Evolutionary conservation across 1,140 invertebrate genomes (phyloP), one percentile per base, ranked within the genome.

Genomic region (Drosophila persimilis): DNA sequence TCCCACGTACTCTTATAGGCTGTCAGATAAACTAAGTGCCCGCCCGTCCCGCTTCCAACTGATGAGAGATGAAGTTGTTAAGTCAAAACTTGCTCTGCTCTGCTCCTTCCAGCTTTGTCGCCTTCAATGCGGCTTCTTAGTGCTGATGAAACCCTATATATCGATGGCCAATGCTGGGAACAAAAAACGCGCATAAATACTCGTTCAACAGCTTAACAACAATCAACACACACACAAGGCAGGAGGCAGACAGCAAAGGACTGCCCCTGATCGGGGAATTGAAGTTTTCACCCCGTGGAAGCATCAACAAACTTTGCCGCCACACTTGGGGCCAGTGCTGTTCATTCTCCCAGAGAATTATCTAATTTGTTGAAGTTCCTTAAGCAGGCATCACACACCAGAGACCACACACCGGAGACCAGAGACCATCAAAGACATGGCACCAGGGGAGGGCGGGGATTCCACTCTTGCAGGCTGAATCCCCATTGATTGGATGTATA

Each of bases 61-160:
- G 35, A 39, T 39, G 35, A 39, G 35, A 39, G 75, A 89, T 89
- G 69, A 85, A 85, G 85, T 85, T 89, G 74, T 85, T 79, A 81
- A 89, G 85, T 78, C 80, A 61, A 73, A 85, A 79, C 77, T 89
- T 83, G 54, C 80, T 61, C 46, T 83, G 54, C 80, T 61, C 46
- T 46, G 24, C 24, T 26, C 24, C 5, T 67, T 69, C 56, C 47
- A 44, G 47, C 45, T 26, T 45, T 58, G 48, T 61, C 76, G 69
- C 6, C 35, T 45, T 35, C 39, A 69, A 76, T 79, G 31, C 41
- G 55, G 45, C 1, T 17, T 15, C 17, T 41, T 17, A 47, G 43
- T 48, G 47, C 26, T 58, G 31, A 60, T 52, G 56, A 55, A 50
- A 74, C 53, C 2, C 7, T 9, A 31, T 73, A 71, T 85, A 85